These are phyloP conservation scores for Pogonocichla stellata DNA, from an alignment of 2,113 vertebrate species.

Conservation along the genomic window DNA sequence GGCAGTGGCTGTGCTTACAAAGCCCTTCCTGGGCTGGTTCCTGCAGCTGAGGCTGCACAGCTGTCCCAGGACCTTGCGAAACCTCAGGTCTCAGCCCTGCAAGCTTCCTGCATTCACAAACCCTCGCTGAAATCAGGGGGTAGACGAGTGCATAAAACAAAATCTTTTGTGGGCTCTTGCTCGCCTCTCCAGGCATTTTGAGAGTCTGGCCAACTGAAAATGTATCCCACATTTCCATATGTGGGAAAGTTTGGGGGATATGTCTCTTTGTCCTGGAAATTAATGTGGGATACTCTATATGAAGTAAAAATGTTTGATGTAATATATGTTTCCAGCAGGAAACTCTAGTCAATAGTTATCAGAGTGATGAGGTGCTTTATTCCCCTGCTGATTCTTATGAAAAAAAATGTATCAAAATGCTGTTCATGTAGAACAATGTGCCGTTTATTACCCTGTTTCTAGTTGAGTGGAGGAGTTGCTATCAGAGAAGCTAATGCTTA, in stretches of 20 bases:
- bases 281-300: background rate
- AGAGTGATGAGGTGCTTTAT: conserved; percentile 14
- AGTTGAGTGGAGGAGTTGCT: background rate
- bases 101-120: background rate
- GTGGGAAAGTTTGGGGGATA: background rate
- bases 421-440: background rate
- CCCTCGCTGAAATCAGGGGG: background rate
- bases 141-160: background rate
- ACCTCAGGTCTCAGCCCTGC: background rate
- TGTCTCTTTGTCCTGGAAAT: background rate
- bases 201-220: conserved; percentile 3
- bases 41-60: background rate
- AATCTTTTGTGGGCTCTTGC: background rate
- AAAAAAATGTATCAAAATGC: background rate
- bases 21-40: background rate
- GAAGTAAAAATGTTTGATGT: background rate
- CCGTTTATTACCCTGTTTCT: background rate
- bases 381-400: background rate
- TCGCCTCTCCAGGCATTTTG: background rate
- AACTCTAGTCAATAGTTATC: conserved; percentile 11
- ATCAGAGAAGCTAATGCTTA: background rate
- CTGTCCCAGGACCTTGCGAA: background rate
- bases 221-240: background rate
- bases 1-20: background rate
- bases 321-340: conserved; percentile 14